Evolutionary conservation across 2,113 vertebrate species (phyloP).

Genomic region (Antidorcas marsupialis): DNA sequence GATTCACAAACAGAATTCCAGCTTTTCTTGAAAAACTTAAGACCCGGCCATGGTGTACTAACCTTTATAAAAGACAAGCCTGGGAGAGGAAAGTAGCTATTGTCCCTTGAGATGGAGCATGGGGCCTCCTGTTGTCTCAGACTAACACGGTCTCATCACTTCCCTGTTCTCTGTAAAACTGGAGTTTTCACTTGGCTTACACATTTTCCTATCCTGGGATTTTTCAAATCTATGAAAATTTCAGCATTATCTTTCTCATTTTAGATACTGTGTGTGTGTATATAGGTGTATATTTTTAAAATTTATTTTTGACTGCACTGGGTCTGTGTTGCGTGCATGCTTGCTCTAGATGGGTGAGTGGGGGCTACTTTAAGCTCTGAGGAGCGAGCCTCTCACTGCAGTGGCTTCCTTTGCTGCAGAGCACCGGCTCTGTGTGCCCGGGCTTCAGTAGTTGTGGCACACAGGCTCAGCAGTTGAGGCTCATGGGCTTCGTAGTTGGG

Average conservation of each 20-base stretch:
- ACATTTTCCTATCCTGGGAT: neutral
- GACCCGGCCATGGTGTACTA: neutral
- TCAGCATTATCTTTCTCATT: neutral
- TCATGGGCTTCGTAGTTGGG: neutral
- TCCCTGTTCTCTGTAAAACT: neutral
- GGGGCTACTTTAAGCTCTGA: neutral
- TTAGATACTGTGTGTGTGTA: neutral
- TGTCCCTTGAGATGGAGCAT: neutral
- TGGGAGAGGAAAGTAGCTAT: neutral
- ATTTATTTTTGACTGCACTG: neutral
- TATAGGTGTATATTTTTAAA: neutral
- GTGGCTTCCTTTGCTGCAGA: neutral
- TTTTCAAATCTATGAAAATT: neutral
- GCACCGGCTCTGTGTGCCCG: accelerated
- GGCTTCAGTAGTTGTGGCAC: neutral
- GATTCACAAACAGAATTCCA: neutral
- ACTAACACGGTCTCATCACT: neutral
- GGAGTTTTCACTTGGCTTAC: neutral
- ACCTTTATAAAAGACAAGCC: neutral
- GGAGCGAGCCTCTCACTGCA: neutral
- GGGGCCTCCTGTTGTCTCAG: neutral
- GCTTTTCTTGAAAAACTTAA: neutral
- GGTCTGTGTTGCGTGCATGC: neutral
- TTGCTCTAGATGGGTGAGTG: neutral
- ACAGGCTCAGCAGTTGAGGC: neutral